phyloP scores from a whole-genome alignment of 1,140 invertebrate genomes.

The Zaprionus camerounensis region DNA sequence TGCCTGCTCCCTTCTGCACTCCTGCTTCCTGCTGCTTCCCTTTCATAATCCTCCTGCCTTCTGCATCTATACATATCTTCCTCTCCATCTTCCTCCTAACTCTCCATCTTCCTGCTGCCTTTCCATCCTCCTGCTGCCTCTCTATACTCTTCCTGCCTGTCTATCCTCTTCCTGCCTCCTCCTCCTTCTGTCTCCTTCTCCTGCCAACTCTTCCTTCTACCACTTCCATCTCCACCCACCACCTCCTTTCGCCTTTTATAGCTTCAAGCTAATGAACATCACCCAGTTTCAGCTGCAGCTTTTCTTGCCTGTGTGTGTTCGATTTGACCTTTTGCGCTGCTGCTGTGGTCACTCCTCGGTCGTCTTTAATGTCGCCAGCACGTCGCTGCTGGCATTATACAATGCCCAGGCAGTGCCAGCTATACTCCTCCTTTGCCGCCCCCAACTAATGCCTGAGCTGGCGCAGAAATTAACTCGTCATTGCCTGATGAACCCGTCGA shows the following conservation, averaged over 20 bases:
- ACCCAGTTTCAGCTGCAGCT: conserved; percentile 61
- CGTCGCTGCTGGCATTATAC: conserved; percentile 50
- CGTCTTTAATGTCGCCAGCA: conserved; percentile 73
- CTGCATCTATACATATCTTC: neutral
- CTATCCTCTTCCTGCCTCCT: neutral
- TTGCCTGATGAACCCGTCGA: conserved; percentile 61
- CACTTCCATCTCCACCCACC: neutral
- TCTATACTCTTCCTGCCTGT: neutral
- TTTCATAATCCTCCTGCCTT: neutral
- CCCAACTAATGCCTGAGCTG: conserved; percentile 72
- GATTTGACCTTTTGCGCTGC: conserved; percentile 53
- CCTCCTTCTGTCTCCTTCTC: neutral
- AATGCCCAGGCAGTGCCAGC: conserved; percentile 39
- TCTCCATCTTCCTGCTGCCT: neutral
- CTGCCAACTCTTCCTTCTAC: neutral
- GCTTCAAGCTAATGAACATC: conserved; percentile 82
- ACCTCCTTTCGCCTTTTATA: conserved; percentile 44
- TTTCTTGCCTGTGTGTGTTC: conserved; percentile 34
- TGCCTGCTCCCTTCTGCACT: too few relatives aligned
- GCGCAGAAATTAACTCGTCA: conserved; percentile 80
- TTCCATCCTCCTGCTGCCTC: neutral
- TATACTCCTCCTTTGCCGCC: conserved; percentile 17
- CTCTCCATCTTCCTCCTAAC: neutral
- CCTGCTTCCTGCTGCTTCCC: neutral
- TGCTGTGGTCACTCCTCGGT: conserved; percentile 74